These are phyloP conservation scores for Colletes collaris DNA, from an alignment of 2,888 invertebrate genomes.

Conservation along the genomic window DNA sequence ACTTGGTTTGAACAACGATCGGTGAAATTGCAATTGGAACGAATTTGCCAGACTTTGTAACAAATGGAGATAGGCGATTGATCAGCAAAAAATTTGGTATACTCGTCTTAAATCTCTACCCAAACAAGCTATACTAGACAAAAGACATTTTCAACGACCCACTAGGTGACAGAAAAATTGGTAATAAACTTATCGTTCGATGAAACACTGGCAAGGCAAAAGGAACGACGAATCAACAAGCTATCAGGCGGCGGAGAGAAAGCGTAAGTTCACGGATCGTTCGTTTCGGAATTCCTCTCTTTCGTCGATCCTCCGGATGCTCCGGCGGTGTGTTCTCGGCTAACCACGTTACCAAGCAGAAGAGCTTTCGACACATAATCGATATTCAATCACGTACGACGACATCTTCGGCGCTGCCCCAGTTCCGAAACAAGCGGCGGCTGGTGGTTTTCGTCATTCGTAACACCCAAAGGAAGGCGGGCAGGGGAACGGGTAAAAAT, in stretches of 20 bases:
- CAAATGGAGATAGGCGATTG: too few relatives aligned
- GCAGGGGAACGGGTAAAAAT: slow-evolving; percentile 24
- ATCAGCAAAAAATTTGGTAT: too few relatives aligned
- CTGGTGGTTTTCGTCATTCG: slow-evolving; percentile 37
- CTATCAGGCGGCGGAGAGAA: background rate
- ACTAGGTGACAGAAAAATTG: too few relatives aligned
- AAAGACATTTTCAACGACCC: too few relatives aligned
- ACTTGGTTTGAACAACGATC: too few relatives aligned
- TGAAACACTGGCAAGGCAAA: too few relatives aligned
- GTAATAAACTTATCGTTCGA: too few relatives aligned
- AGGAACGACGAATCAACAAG: too few relatives aligned
- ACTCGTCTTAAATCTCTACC: too few relatives aligned
- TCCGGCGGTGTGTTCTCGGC: slow-evolving; percentile 43
- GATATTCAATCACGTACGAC: slow-evolving; percentile 74
- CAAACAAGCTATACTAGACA: too few relatives aligned
- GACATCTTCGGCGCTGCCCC: slow-evolving; percentile 64
- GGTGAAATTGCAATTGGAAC: too few relatives aligned
- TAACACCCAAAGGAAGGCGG: slow-evolving; percentile 8
- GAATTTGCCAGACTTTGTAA: too few relatives aligned
- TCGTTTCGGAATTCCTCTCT: slow-evolving; percentile 23
- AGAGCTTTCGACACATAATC: slow-evolving; percentile 70
- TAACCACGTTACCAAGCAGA: slow-evolving; percentile 54
- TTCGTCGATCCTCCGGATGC: slow-evolving; percentile 35
- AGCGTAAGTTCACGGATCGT: slow-evolving; percentile 26
- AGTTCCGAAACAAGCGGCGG: slow-evolving; percentile 60